Evolutionary conservation across 2,113 vertebrate genomes (phyloP), one percentile per base, ranked within the genome.

Genomic region (Maccullochella peelii): DNA sequence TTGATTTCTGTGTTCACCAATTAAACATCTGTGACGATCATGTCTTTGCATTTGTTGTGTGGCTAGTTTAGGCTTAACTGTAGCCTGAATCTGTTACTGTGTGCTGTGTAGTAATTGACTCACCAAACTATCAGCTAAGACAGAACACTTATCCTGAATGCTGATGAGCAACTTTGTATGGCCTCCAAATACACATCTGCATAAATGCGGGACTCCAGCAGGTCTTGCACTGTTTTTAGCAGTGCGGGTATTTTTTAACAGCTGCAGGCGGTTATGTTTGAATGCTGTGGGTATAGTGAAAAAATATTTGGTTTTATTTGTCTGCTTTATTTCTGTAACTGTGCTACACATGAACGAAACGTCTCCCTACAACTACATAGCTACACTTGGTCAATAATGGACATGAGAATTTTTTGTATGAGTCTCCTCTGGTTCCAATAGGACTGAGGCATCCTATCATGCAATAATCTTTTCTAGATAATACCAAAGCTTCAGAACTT

Each of bases 131-230:
- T 74, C 57, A 65, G 50, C 67, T 27, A 3, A 63, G 58, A 68
- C 14, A 8, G 25, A 82, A 47, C 42, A 75, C 79, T 83, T 74
- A 69, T 8, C 74, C 49, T 66, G 49, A 76, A 72, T 30, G 73
- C 36, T 70, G 57, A 89, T 73, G 66, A 54, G 42, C n/a, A 33
- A 4, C 12, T 6, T 23, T 72, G 30, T 47, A 44, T 16, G 12
- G 66, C 50, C 40, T 73, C 20, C 27, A 58, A 76, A 86, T 36
- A 25, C 5, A 47, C 8, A 23, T 77, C 61, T 73, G 40, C 67
- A 66, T 61, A 36, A 77, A 44, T 71, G 57, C 70, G 42, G 10
- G 44, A 55, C 47, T 83, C 44, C 79, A 40, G 70, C 61, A 5
- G 65, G 36, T 58, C 59, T 23, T 57, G 33, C n/a, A 18, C 30